Evolutionary conservation across 2,113 vertebrate genomes (phyloP).

Genomic region (Mungos mungo): DNA sequence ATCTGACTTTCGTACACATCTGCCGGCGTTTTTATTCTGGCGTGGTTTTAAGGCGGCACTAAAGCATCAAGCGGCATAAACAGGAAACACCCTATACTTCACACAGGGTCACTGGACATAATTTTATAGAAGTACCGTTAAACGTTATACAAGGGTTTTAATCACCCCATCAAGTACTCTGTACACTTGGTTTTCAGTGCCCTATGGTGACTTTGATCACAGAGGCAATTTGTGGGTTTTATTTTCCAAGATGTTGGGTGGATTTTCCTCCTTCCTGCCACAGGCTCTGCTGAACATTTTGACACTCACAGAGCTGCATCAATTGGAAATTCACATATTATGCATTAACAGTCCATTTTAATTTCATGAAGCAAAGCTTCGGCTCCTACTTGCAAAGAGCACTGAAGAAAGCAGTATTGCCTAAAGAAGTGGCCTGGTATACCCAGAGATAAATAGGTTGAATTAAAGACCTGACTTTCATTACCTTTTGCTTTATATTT

Average conservation of each 20-base stretch:
- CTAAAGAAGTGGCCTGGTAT: constrained; percentile 62
- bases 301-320: constrained; percentile 70
- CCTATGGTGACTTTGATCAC: constrained; percentile 70
- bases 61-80: not conserved
- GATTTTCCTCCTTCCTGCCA: constrained; percentile 64
- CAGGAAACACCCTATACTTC: not conserved
- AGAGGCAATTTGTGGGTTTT: constrained; percentile 68
- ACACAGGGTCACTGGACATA: too few species aligned
- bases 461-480: constrained; percentile 75
- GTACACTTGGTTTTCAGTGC: constrained; percentile 70
- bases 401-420: constrained; percentile 78
- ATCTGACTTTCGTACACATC: not conserved
- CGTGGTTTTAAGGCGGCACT: not conserved
- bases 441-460: constrained; percentile 76
- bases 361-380: constrained; percentile 82
- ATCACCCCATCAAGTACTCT: not conserved
- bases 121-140: not conserved
- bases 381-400: constrained; percentile 72
- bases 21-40: not conserved
- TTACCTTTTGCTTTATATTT: constrained; percentile 78
- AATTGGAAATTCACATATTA: constrained; percentile 81
- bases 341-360: constrained; percentile 81
- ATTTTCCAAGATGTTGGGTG: constrained; percentile 64
- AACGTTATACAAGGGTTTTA: constrained; percentile 9
- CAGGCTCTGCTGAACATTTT: constrained; percentile 77